phyloP scores from a whole-genome alignment of 2,888 invertebrate genomes.

The Eledone cirrhosa region DNA sequence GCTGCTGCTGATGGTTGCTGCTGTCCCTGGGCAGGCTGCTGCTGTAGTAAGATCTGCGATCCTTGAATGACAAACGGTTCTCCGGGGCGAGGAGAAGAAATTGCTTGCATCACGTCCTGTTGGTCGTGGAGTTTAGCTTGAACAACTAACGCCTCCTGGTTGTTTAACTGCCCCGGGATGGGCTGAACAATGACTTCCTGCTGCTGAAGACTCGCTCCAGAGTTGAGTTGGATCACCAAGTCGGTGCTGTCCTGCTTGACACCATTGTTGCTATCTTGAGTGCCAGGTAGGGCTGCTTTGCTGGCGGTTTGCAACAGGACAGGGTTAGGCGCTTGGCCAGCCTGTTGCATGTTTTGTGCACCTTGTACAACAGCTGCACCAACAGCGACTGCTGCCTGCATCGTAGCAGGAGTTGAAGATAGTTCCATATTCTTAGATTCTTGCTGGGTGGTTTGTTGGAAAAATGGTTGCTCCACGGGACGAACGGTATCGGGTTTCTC shows the following conservation, averaged over 20 bases:
- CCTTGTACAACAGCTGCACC: too few species aligned
- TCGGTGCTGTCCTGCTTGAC: background rate
- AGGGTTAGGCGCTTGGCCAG: too few species aligned
- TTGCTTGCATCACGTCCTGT: conserved; percentile 32
- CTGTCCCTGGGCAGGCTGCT: conserved; percentile 15
- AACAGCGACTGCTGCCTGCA: too few species aligned
- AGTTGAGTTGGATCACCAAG: conserved; percentile 3
- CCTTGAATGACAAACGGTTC: conserved; percentile 8
- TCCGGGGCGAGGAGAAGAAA: conserved; percentile 22
- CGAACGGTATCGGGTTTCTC: background rate
- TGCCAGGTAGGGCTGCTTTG: too few species aligned
- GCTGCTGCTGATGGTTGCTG: background rate
- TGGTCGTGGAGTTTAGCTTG: conserved; percentile 24
- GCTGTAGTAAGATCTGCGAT: conserved; percentile 20
- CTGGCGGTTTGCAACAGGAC: too few species aligned
- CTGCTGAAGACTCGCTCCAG: background rate
- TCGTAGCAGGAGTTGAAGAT: too few species aligned
- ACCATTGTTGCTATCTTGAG: too few species aligned
- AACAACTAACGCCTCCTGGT: conserved; percentile 6
- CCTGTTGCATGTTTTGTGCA: too few species aligned
- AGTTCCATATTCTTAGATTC: too few species aligned
- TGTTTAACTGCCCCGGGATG: background rate
- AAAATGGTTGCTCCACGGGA: background rate
- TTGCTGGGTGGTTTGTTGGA: background rate
- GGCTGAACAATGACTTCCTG: conserved; percentile 13